Evolutionary conservation across 2,113 vertebrate species (phyloP), one percentile per base, ranked within the genome.

Genomic region (Hassar affinis): DNA sequence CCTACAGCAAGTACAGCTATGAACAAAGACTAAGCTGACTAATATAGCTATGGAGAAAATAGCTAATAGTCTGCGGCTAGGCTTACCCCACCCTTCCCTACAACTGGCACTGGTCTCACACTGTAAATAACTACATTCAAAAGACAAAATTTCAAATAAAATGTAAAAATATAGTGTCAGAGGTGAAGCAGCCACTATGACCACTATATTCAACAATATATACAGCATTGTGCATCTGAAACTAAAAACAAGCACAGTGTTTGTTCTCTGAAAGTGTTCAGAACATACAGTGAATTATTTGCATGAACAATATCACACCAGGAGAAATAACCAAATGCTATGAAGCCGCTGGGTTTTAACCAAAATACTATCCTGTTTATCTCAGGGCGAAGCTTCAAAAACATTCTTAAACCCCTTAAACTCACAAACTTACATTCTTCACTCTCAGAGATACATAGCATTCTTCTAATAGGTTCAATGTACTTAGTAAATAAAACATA

Each of bases 271-370:
- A 76, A 82, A 6, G 52, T 78, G 66, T n/a, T 72, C 4, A n/a
- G n/a, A 17, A 54, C 18, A 54, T 49, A 27, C 4, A 54, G 64
- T 62, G 22, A 64, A 17, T 47, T 35, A 76, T 83, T 87, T 85
- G 80, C 68, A 85, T 82, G 4, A 42, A 33, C 64, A 35, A 64
- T 35, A 14, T 52, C 18, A 47, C 69, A 59, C 49, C 38, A 61
- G 27, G 57, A 66, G 49, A 69, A 66, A 78, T 20, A 66, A 49
- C 20, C 61, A 83, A 83, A 78, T 78, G 2, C 17, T 27, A 45
- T 83, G 38, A 78, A 84, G 42, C 82, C 51, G 30, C 52, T n/a
- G 38, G 49, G 76, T 33, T 84, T 22, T 84, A 79, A 35, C 11
- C 52, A 79, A 69, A 69, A 10, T 11, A 47, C 7, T 51, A 42